These are phyloP conservation scores for Plectropomus leopardus DNA, from an alignment of 2,113 vertebrate species.

Conservation along the genomic window DNA sequence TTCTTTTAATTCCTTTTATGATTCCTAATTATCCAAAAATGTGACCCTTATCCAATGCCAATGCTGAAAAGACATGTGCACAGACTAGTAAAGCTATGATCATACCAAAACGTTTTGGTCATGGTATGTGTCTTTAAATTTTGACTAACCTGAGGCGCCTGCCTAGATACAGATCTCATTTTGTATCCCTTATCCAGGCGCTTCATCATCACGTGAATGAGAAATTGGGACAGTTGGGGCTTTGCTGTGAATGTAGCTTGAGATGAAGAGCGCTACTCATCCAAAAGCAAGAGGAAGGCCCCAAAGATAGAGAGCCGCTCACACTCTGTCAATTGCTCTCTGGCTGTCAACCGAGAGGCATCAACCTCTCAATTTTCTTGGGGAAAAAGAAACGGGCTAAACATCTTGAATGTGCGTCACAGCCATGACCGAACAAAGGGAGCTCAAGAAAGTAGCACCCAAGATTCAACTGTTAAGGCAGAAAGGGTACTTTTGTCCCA, in stretches of 20 bases:
- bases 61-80: background rate
- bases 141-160: background rate
- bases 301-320: slow-evolving; percentile 62
- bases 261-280: slow-evolving; percentile 44
- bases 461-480: slow-evolving; percentile 65
- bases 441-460: slow-evolving; percentile 49
- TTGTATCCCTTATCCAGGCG: background rate
- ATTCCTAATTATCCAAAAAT: background rate
- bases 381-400: slow-evolving; percentile 37
- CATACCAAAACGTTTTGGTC: background rate
- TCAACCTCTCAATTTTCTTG: slow-evolving; percentile 53
- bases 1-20: background rate
- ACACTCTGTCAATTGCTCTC: slow-evolving; percentile 49
- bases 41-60: background rate
- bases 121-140: background rate
- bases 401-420: slow-evolving; percentile 62
- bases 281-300: slow-evolving; percentile 60
- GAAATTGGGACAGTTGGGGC: slow-evolving; percentile 29
- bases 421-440: slow-evolving; percentile 56
- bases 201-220: slow-evolving; percentile 31
- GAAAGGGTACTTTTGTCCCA: slow-evolving; percentile 71
- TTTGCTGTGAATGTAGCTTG: slow-evolving; percentile 41
- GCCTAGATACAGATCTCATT: background rate
- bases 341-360: slow-evolving; percentile 55
- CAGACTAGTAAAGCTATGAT: background rate